Evolutionary conservation across 2,888 invertebrate species (phyloP), one percentile per base, ranked within the genome.

Genomic region (Helicoverpa assulta): DNA sequence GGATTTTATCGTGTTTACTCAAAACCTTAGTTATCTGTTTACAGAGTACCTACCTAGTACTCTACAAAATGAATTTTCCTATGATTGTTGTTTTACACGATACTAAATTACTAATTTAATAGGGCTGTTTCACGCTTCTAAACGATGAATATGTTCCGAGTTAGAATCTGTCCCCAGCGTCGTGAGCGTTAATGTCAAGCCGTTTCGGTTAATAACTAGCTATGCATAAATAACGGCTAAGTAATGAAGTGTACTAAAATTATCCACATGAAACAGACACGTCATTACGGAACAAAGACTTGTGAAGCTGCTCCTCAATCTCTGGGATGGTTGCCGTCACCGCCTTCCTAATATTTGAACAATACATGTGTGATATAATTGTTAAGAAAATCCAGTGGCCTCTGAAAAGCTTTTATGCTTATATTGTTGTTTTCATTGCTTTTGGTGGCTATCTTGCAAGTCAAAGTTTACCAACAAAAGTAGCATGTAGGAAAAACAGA

Each of bases 211-310:
- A 81, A 81, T 81, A 78, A 83, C 70, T 64, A 51, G 7, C 52
- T 78, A 70, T 83, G 81, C 63, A 77, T 83, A 78, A 83, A 65
- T 81, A 77, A 83, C 18, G 8, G 43, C 53, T 43, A 70, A 72
- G 70, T 81, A 81, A 81, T 81, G 78, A 84, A 73, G 67, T 68
- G 57, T 73, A 73, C 84, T 70, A 73, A 84, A 84, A 76, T 81
- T 81, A 81, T 68, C 70, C 81, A 75, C 78, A 75, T 81, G 81
- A 74, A 81, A 74, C 81, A 78, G 74, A 72, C 81, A 75, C 65
- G n/a, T 83, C 83, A 78, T 81, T 81, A 83, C 29, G 26, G 70
- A 81, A 81, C 83, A 81, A 81, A 81, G 78, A 66, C 67, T 65
- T 60, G 51, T 29, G 69, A 66, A 70, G 43, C 18, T 55, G 58